Evolutionary conservation across 2,888 invertebrate species (phyloP), one percentile per base, ranked within the genome.

Genomic region (Trichogramma evanescens): DNA sequence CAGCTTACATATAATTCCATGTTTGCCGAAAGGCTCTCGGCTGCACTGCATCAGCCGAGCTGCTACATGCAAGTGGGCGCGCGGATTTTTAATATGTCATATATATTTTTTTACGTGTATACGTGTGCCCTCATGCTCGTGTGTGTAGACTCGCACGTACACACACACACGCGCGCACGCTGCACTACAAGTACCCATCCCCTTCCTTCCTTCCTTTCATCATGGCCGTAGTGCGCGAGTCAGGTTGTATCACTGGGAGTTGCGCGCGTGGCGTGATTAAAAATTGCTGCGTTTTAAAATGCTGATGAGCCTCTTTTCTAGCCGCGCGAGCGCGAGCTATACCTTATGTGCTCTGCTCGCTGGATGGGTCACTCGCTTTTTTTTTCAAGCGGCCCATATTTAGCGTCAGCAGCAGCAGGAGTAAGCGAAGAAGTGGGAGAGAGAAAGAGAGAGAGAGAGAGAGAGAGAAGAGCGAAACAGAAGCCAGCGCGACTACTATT

Each of bases 1-100:
- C 80, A 83, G 83, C 83, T 83, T 83, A 83, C 82, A 81, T 81
- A 80, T 81, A 82, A 84, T 83, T 83, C 81, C 82, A 80, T 82
- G 77, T 83, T 84, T 83, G 83, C 83, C 80, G 80, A 84, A 84
- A 75, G 75, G 77, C 76, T 77, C 68, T 66, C 63, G 60, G 66
- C 69, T 4, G 5, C 26, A 7, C 48, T 46, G n/a, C 9, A 5
- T 46, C 10, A n/a, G 8, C 10, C 48, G n/a, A 5, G 26, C 48
- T 13, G 6, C 48, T n/a, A 13, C 48, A 64, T 67, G 64, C 81
- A 80, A 59, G 62, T 58, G 62, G 38, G 55, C 54, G 54, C 79
- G 80, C 78, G 63, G 72, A 74, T 74, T 77, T 77, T 77, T 77
- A 75, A 76, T 76, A 76, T 75, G 72, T 72, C 71, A 69, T 67